These are phyloP conservation scores for Scaptomyza caliginosa DNA, from an alignment of 2,888 invertebrate species.

Conservation along the genomic window DNA sequence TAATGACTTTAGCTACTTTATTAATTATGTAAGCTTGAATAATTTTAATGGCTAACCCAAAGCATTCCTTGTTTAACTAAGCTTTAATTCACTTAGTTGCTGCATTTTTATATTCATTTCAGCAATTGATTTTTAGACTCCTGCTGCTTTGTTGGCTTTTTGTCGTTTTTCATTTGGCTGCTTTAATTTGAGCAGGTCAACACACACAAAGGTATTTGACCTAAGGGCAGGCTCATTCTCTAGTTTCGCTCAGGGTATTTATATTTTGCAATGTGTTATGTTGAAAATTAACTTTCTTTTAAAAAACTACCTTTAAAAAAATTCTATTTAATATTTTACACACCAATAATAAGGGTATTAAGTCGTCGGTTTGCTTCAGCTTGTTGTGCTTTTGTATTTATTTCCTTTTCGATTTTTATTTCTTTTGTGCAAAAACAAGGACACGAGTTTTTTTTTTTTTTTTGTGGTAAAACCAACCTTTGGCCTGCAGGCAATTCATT, in stretches of 20 bases:
- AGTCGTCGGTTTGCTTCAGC: neutral
- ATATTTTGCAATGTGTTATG: neutral
- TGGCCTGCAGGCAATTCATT: constrained; percentile 36
- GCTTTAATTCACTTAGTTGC: neutral
- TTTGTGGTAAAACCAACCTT: constrained; percentile 27
- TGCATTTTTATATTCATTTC: neutral
- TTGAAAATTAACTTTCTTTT: neutral
- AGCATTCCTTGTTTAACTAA: neutral
- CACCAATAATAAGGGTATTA: neutral
- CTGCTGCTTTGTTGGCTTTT: neutral
- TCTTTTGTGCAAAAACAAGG: constrained; percentile 21
- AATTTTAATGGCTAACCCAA: too few species aligned
- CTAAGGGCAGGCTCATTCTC: constrained; percentile 25
- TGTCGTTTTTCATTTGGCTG: constrained; percentile 20
- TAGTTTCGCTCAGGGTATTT: neutral
- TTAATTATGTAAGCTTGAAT: neutral
- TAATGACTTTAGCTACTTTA: neutral
- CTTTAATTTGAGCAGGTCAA: constrained; percentile 39
- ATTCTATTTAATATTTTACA: neutral
- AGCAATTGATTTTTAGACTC: constrained; percentile 30
- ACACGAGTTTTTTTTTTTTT: constrained; percentile 19
- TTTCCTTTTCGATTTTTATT: constrained; percentile 7
- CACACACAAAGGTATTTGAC: constrained; percentile 36
- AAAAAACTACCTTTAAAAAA: neutral
- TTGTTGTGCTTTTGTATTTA: constrained; percentile 11